Evolutionary conservation across 64 coral and sea anemone genomes (phyloP), one percentile per base, ranked within the genome.

Genomic region (Stichodactyla helianthus): DNA sequence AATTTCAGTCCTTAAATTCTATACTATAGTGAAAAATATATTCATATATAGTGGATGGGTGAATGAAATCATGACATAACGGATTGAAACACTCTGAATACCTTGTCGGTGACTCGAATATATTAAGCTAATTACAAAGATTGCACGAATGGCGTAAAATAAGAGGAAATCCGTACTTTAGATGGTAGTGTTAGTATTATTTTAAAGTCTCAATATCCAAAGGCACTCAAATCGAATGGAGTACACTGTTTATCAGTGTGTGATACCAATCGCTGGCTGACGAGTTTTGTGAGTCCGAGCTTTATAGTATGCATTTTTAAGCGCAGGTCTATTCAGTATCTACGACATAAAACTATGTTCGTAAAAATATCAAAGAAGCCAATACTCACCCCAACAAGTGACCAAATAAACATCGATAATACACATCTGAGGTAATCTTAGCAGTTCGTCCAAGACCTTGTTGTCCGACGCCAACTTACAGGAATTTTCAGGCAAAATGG

Each of bases 91-190:
- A 44, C 35, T 44, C 35, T 44, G 0, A 44, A 44, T 44, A 44
- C 6, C 55, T 11, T 15, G 14, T 11, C 55, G 55, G 55, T 15
- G 9, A 58, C 55, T 58, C 55, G 55, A 58, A 44, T 44, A 44
- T 44, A 58, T 58, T 58, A 31, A 74, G 68, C 68, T 74, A 74
- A 74, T 74, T 74, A 31, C 68, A 74, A 74, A 74, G 68, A 74
- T 5, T 13, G 68, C 27, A 31, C 9, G 62, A 65, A 65, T 65
- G 8, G 8, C 62, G 62, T 23, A 74, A 35, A 74, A 26, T 0
- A 23, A 74, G 25, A 27, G 68, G 68, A 74, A 74, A 74, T 74
- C 68, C 25, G 5, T 2, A 31, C 68, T 74, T 31, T 11, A 74
- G 68, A 74, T 74, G 12, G 12, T 9, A 4, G 7, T 28, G 68